Percentiles rank a stretch among this genome's conserved stretches.
Evolutionary conservation across 2,888 invertebrate genomes (phyloP).

Genomic region (Homarus gammarus): DNA sequence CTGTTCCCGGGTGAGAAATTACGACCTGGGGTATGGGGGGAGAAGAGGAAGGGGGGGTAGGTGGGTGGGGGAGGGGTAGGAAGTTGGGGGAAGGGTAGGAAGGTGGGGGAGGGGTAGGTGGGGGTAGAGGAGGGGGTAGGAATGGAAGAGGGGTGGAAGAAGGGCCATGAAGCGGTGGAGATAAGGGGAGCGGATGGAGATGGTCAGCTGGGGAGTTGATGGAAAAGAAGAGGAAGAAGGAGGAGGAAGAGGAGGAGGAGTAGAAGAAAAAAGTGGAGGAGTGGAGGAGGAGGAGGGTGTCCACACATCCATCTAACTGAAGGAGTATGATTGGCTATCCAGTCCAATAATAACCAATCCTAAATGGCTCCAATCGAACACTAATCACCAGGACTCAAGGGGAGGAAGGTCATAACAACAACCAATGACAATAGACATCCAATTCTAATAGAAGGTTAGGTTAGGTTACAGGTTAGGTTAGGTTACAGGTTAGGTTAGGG

Average conservation of each 20-base stretch:
- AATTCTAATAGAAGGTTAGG: too few species aligned
- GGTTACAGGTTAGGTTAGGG: too few species aligned
- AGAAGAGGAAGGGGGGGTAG: not conserved
- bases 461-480: too few species aligned
- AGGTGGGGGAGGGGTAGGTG: not conserved
- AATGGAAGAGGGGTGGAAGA: not conserved
- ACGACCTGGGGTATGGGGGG: conserved; percentile 16
- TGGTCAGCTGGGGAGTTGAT: not conserved
- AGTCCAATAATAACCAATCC: too few species aligned
- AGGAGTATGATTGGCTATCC: too few species aligned
- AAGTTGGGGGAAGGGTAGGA: not conserved
- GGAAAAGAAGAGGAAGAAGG: not conserved
- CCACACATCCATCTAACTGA: too few species aligned
- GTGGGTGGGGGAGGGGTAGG: not conserved
- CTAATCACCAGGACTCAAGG: not conserved
- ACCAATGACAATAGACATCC: too few species aligned
- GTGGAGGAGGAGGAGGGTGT: not conserved
- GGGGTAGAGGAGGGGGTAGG: not conserved
- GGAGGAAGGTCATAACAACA: not conserved
- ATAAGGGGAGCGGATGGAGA: not conserved
- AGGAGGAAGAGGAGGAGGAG: not conserved
- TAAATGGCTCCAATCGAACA: too few species aligned
- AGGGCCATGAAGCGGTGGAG: not conserved
- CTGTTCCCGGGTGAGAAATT: conserved; percentile 56
- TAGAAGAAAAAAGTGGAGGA: not conserved